A percentile compares a stretch with the other conserved stretches of the same genome.
phyloP scores from a whole-genome alignment of 1,140 invertebrate species.

The Drosophila pseudoananassae region DNA sequence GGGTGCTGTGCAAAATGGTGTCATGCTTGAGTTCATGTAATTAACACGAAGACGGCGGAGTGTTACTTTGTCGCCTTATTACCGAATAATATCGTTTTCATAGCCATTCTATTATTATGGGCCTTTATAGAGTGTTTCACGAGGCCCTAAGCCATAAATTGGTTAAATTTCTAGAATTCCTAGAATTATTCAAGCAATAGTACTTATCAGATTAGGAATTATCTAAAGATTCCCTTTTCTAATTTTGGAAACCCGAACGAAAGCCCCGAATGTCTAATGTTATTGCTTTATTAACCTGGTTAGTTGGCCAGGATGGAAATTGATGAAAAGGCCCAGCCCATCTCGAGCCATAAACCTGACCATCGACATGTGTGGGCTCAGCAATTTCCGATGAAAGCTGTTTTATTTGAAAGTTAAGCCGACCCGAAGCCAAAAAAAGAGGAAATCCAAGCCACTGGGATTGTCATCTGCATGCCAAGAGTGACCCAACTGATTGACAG shows the following conservation, averaged over 20 bases:
- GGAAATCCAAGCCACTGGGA: conserved; percentile 7
- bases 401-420: conserved; percentile 42
- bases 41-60: conserved; percentile 42
- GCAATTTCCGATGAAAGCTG: conserved; percentile 30
- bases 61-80: conserved; percentile 31
- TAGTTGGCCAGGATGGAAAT: conserved; percentile 16
- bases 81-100: conserved; percentile 32
- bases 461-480: conserved; percentile 51
- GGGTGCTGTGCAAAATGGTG: conserved; percentile 14
- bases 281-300: conserved; percentile 47
- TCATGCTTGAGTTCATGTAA: conserved; percentile 52
- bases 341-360: neutral
- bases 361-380: conserved; percentile 16
- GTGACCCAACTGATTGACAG: conserved; percentile 19
- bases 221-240: neutral
- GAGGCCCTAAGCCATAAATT: neutral
- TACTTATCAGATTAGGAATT: too few relatives aligned
- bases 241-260: too few relatives aligned
- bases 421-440: conserved; percentile 6
- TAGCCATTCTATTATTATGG: conserved; percentile 15
- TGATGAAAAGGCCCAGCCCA: conserved; percentile 27
- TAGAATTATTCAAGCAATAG: too few relatives aligned
- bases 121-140: conserved; percentile 12
- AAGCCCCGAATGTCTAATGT: conserved; percentile 13
- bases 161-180: conserved; percentile 8